phyloP scores from a whole-genome alignment of 2,797 vertebrate species.

The Psittacula echo region DNA sequence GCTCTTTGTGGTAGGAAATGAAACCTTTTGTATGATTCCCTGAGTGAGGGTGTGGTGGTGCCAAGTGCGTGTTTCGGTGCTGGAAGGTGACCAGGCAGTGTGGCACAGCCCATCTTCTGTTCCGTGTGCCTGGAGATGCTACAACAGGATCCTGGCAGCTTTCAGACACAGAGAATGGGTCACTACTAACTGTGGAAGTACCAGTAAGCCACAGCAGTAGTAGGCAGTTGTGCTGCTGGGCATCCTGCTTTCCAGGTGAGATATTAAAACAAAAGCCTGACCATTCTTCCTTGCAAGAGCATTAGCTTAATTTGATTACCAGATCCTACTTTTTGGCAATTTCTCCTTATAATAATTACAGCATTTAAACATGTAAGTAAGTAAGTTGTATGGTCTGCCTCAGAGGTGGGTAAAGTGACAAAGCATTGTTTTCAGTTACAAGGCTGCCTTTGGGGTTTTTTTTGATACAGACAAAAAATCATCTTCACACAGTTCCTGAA shows the following conservation, averaged over 20 bases:
- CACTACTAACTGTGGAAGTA: not conserved
- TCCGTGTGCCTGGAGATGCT: not conserved
- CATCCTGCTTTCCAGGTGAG: not conserved
- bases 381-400: not conserved
- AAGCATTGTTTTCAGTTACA: not conserved
- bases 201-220: not conserved
- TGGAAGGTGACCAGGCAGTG: not conserved
- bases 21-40: not conserved
- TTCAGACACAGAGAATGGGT: not conserved
- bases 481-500: not conserved
- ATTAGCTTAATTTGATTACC: not conserved
- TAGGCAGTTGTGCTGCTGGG: not conserved
- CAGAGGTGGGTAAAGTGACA: not conserved
- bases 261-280: not conserved
- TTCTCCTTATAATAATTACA: not conserved
- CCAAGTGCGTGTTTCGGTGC: not conserved
- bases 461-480: not conserved
- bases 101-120: not conserved
- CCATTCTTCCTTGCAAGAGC: not conserved
- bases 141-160: not conserved
- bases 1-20: not conserved
- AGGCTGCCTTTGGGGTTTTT: not conserved
- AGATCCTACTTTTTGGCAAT: not conserved
- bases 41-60: fast-evolving
- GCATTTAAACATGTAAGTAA: not conserved